Percentiles rank a stretch among this genome's conserved stretches.
phyloP scores from a whole-genome alignment of 2,113 vertebrate species.

The Bucco capensis region DNA sequence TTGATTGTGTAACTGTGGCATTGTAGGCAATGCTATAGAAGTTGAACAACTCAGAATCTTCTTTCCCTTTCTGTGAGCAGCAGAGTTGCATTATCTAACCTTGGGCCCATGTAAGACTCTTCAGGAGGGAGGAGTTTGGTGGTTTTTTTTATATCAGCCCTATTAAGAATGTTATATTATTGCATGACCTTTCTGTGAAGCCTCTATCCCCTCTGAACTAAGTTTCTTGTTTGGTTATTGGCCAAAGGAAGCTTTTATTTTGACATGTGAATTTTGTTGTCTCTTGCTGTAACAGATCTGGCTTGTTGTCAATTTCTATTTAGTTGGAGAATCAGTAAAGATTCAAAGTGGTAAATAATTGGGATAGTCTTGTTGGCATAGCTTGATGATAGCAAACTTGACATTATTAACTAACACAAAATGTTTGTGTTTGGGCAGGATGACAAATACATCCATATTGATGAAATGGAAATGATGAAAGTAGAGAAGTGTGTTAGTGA shows the following conservation, averaged over 20 bases:
- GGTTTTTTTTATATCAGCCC: neutral
- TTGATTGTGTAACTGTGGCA: neutral
- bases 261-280: neutral
- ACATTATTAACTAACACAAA: neutral
- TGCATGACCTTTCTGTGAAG: neutral
- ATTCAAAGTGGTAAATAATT: neutral
- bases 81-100: neutral
- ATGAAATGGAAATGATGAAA: constrained; percentile 80
- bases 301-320: neutral
- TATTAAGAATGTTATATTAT: neutral
- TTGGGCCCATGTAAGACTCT: neutral
- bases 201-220: neutral
- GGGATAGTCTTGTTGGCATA: neutral
- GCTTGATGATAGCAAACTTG: neutral
- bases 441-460: constrained; percentile 79
- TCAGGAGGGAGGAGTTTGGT: neutral
- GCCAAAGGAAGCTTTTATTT: neutral
- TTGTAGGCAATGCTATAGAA: neutral
- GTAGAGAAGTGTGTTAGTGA: constrained; percentile 78
- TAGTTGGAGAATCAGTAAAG: neutral
- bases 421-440: constrained; percentile 58
- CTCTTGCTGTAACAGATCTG: neutral
- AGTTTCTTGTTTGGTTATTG: neutral
- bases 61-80: neutral
- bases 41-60: neutral